Base-by-base conservation (phyloP, 2,113 vertebrate genomes). In the Pluvianellus socialis region DNA sequence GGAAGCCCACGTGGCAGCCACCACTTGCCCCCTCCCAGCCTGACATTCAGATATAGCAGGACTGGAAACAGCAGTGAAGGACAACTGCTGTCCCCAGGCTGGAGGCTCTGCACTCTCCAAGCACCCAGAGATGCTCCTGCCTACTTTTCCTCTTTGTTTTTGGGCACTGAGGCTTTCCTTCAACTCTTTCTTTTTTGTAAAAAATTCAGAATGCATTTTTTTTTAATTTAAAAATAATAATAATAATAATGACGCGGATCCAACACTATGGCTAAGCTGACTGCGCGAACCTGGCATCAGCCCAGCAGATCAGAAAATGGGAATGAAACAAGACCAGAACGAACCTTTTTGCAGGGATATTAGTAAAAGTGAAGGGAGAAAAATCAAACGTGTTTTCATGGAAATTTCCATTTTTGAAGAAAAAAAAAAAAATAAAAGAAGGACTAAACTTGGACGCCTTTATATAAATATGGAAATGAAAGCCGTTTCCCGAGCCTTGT, bases 401-500 rank as follows among this genome's bases (percentile, higher is more conserved):
- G 97, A 97, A 94, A 97, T 95, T 97, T 96, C 92, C 89, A 65
- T 95, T 94, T 97, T 95, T 89, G 79, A 95, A 79, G 23, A n/a
- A 67, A 87, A 94, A 74, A 76, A 79, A 91, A 73, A 93, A 90
- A 86, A 56, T 30, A 70, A 94, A 90, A 90, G 27, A 70, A 94
- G 17, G 61, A 81, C 70, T 92, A 95, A 95, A 95, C 81, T 94
- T 94, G 90, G 94, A 90, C 33, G 79, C 30, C 2, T 96, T 97
- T 96, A 97, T 91, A 90, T 96, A 96, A 96, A 95, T 94, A 96
- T 93, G 93, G 74, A 96, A 96, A 97, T 91, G 58, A 94, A 96
- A 95, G 56, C 50, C 0, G 1, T 59, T 89, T 74, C 50, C 62
- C 4, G 0, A 91, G 47, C 56, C 47, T 82, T 94, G 76, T 86